Evolutionary conservation across 2,888 invertebrate species (phyloP).

Genomic region (Sphaeridia pumilis): DNA sequence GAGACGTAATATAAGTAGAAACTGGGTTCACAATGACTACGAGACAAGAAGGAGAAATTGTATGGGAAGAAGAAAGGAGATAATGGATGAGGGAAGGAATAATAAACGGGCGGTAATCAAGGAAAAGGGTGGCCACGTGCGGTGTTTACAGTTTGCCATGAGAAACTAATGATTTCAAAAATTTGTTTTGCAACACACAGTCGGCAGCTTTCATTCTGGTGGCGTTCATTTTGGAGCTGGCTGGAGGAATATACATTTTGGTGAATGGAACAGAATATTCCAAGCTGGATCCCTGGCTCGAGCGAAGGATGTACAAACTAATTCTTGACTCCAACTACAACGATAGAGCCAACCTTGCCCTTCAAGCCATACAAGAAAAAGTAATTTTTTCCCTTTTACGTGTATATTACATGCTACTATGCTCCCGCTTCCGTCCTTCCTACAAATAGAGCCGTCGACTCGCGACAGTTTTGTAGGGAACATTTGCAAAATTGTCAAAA

Average conservation of each 20-base stretch:
- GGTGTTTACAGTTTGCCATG: no score
- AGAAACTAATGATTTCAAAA: neutral
- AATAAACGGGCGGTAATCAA: neutral
- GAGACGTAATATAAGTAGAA: no score
- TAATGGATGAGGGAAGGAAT: neutral
- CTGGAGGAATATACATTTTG: conserved; percentile 63
- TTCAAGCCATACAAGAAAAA: conserved; percentile 72
- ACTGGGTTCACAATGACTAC: no score
- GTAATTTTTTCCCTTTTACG: conserved; percentile 47
- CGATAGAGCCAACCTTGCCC: conserved; percentile 52
- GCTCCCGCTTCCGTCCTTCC: no score
- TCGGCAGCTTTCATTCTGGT: conserved; percentile 60
- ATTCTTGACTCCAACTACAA: conserved; percentile 62
- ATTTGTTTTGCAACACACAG: conserved; percentile 42
- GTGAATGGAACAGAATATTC: conserved; percentile 72
- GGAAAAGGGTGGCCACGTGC: no score
- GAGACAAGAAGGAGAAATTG: no score
- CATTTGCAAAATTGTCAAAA: no score
- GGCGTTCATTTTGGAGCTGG: conserved; percentile 56
- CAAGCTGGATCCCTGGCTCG: conserved; percentile 62
- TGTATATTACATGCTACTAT: no score
- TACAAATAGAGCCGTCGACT: no score
- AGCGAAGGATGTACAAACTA: conserved; percentile 55
- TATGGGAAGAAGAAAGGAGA: neutral
- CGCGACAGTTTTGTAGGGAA: no score